Conservation (phyloP, 2,888 invertebrate genomes). For the Chloroclystis v-ata region DNA sequence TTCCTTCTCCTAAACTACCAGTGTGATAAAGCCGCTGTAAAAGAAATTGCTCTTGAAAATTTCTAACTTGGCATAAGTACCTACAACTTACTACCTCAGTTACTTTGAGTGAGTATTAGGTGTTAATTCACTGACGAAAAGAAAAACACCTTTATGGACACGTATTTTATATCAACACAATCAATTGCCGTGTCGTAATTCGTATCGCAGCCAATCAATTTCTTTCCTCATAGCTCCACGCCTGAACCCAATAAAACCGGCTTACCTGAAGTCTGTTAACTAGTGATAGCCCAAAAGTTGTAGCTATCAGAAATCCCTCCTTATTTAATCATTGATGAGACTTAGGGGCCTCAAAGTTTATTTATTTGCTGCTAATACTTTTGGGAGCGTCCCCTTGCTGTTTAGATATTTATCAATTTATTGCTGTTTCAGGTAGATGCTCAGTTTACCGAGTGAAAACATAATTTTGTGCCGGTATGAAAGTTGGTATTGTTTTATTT, state of each 20-base stretch:
- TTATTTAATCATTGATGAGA: constrained; percentile 27
- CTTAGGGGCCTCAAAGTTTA: constrained; percentile 24
- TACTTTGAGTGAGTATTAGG: too few relatives aligned
- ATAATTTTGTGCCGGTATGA: background rate
- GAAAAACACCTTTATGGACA: too few relatives aligned
- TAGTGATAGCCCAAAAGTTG: constrained; percentile 30
- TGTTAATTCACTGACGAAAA: too few relatives aligned
- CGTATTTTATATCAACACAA: background rate
- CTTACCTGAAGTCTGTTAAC: constrained; percentile 24
- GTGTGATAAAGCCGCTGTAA: too few relatives aligned
- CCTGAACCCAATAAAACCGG: constrained; percentile 18
- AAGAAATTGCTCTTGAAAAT: too few relatives aligned
- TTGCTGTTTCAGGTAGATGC: constrained; percentile 2
- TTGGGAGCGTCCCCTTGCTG: constrained; percentile 16
- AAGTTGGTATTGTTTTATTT: too few relatives aligned
- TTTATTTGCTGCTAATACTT: constrained; percentile 29
- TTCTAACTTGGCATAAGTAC: too few relatives aligned
- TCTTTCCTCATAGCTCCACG: constrained; percentile 4
- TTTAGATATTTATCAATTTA: constrained; percentile 21
- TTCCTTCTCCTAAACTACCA: too few relatives aligned
- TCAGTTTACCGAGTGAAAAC: background rate
- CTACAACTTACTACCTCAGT: too few relatives aligned
- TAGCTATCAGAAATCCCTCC: constrained; percentile 23
- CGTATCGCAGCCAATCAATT: constrained; percentile 2
- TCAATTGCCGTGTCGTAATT: background rate